Evolutionary conservation across 2,888 invertebrate genomes (phyloP), one percentile per base, ranked within the genome.

Genomic region (Mallateleia sp.): DNA sequence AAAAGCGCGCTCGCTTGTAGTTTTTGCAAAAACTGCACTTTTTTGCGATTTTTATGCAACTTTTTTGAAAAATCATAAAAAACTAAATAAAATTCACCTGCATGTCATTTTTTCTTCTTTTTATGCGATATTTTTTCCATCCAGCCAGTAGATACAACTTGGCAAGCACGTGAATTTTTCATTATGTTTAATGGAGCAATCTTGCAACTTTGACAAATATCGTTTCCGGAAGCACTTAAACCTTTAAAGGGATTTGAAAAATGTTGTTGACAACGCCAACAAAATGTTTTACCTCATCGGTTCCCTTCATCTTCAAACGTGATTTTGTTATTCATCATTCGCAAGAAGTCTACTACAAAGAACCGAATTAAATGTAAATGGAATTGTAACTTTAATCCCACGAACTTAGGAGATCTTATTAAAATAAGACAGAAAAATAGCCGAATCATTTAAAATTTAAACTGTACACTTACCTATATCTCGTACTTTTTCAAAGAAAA

Each of bases 151-250:
- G 67, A 52, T 52, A 71, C 38, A 42, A 56, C 54, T 54, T 34
- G 54, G 54, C n/a, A 32, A 54, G 25, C 25, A 18, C 11, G 42
- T 71, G 50, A 24, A 71, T 71, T 56, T 71, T 71, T 56, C 42
- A 71, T 71, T 56, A 42, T 42, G 56, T 71, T 71, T 71, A 71
- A 71, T 71, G 69, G 69, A 56, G 69, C 69, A 50, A 56, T 54
- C 38, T 42, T 38, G 69, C 38, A 56, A 56, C 56, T 56, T 67
- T 56, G 69, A 71, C 54, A 71, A 71, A 56, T 71, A 71, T 71
- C 56, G 45, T 25, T 71, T 71, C 38, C 18, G 25, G 32, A 42
- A 56, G 56, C 56, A 56, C 42, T 54, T 71, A 71, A 71, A 56
- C 54, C 54, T 71, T 20, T 56, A 54, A 71, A 71, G 28, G 54